phyloP scores from a whole-genome alignment of 2,113 vertebrate genomes.

The Cyrtonyx montezumae region DNA sequence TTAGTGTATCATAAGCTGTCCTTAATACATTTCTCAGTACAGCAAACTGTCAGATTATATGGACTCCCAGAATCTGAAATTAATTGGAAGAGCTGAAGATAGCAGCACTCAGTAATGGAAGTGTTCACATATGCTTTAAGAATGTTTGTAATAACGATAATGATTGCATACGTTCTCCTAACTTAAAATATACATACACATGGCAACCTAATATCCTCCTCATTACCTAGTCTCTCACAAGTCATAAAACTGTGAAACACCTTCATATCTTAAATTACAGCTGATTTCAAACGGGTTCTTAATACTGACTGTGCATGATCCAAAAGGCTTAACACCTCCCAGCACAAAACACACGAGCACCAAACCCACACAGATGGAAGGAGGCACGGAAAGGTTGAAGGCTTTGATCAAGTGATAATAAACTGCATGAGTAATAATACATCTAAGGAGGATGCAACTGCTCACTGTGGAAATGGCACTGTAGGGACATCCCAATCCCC shows the following conservation, averaged over 20 bases:
- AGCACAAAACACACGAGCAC: accelerated
- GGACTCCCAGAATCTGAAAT: slow-evolving; percentile 12
- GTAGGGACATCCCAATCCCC: not conserved
- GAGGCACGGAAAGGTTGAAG: not conserved
- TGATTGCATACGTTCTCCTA: not conserved
- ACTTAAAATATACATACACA: not conserved
- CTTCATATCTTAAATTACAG: not conserved
- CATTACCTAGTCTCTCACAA: not conserved
- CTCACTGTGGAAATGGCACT: not conserved
- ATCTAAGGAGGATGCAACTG: not conserved
- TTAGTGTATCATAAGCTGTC: slow-evolving; percentile 14
- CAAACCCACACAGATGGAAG: accelerated
- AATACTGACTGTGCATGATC: not conserved
- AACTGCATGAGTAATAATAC: not conserved
- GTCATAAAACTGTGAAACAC: not conserved
- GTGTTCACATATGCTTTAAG: not conserved
- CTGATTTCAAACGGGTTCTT: not conserved
- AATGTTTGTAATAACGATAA: slow-evolving; percentile 16
- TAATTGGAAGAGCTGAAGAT: slow-evolving; percentile 30
- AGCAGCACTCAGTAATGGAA: slow-evolving; percentile 18
- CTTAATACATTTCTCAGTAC: not conserved
- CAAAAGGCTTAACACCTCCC: not conserved
- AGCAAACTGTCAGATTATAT: slow-evolving; percentile 30
- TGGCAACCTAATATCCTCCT: not conserved
- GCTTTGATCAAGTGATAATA: not conserved